These are phyloP conservation scores for Limnephilus auricula DNA, from an alignment of 2,888 invertebrate genomes.

Conservation along the genomic window DNA sequence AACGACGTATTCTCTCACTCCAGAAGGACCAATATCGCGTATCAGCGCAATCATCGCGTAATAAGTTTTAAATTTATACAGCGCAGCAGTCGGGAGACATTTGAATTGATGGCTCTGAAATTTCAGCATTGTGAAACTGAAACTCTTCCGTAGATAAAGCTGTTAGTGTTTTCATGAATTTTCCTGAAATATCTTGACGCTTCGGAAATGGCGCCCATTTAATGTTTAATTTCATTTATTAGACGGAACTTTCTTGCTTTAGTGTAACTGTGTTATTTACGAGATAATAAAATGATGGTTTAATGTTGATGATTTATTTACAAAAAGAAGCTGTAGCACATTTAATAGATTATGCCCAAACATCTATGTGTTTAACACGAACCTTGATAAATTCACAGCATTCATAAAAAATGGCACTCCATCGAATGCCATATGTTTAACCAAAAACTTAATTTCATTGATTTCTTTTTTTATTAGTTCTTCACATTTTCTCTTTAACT, in stretches of 20 bases:
- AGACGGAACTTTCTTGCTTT: neutral
- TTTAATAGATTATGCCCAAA: too few relatives aligned
- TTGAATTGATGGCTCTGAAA: slow-evolving; percentile 2
- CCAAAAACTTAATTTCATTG: too few relatives aligned
- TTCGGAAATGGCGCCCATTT: neutral
- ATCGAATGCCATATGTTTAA: too few relatives aligned
- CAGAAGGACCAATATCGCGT: neutral
- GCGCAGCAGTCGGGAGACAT: neutral
- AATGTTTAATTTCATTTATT: neutral
- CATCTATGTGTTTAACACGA: too few relatives aligned
- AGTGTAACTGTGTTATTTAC: neutral
- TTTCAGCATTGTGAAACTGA: neutral
- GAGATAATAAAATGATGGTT: neutral
- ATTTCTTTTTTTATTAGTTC: too few relatives aligned
- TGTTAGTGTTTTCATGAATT: neutral
- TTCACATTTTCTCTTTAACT: too few relatives aligned
- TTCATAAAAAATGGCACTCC: too few relatives aligned
- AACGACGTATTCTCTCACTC: neutral
- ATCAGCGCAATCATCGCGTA: neutral
- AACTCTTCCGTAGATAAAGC: slow-evolving; percentile 2
- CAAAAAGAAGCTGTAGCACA: too few relatives aligned
- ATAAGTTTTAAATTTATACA: slow-evolving; percentile 2
- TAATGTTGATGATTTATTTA: neutral
- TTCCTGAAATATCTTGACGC: neutral
- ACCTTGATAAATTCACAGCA: too few relatives aligned